Conservation (phyloP, 2,797 vertebrate species). For the Semotilus atromaculatus region DNA sequence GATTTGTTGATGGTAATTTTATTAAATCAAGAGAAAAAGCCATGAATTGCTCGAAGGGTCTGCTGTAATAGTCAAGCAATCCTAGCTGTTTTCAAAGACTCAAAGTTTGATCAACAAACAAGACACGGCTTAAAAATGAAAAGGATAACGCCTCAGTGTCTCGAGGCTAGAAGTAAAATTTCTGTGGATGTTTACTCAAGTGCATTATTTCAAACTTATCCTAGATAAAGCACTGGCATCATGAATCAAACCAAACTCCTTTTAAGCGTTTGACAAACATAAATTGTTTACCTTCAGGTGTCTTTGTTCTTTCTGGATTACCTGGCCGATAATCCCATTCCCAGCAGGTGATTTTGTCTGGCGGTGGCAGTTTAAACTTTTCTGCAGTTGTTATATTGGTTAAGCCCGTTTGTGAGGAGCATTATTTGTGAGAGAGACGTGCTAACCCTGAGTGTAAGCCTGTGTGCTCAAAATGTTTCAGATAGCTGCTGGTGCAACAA, state of each 20-base stretch:
- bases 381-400: constrained; percentile 71
- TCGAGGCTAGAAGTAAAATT: constrained; percentile 36
- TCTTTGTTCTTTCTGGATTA: constrained; percentile 76
- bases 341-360: constrained; percentile 67
- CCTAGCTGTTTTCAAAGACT: constrained; percentile 11
- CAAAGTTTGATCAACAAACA: constrained; percentile 32
- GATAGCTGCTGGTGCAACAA: constrained; percentile 81
- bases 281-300: constrained; percentile 78
- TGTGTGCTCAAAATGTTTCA: constrained; percentile 80
- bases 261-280: not conserved
- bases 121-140: constrained; percentile 29
- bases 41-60: not conserved
- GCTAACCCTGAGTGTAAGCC: constrained; percentile 76
- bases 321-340: constrained; percentile 67
- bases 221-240: not conserved
- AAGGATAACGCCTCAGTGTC: constrained; percentile 19
- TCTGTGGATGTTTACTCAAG: constrained; percentile 30
- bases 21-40: not conserved
- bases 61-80: constrained; percentile 27
- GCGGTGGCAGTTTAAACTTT: constrained; percentile 68
- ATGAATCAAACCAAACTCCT: not conserved
- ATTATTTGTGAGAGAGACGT: constrained; percentile 73
- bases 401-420: constrained; percentile 66
- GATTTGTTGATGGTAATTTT: not conserved
- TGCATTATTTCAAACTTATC: not conserved